Base-by-base conservation (phyloP, 1,140 invertebrate species). In the Neotoxoptera formosana region DNA sequence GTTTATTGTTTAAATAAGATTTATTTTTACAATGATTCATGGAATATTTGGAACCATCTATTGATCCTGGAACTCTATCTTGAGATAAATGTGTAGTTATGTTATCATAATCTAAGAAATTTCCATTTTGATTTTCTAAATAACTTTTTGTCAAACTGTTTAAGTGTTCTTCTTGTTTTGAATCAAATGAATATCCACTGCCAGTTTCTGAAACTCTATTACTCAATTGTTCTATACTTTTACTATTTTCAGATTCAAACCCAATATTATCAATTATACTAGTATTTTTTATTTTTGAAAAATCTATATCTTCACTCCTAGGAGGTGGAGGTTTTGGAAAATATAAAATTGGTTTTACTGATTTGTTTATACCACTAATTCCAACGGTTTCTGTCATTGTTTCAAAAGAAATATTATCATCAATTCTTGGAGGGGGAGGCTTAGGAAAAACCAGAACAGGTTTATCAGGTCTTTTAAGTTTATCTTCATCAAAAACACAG, bases 381-480 rank as follows among this genome's bases (percentile, higher is more conserved):
- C 17, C 60, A 67, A 25, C 6, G 8, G 36, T 86, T 41, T 84
- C 48, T 56, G 36, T 45, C 34, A 56, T 45, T 30, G 34, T n/a
- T 36, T 7, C 21, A 53, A 86, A 86, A 51, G 91, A 51, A 86
- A 86, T 30, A 51, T 84, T 83, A 45, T 93, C 81, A 45, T 93
- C 36, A 41, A 7, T 93, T 92, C 56, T 67, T 76, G 53, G 51
- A 30, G 91, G 34, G 53, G 91, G 91, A 9, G 91, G 91, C 20
- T 93, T 51, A 56, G 91, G 91, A 45, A 93, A 93, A 84, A 67
- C 17, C 53, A 93, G 14, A 36, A 93, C 7, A 86, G 91, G 93
- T 48, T 93, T 93, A 81, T 93, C 93, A 76, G 60, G 53, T 48
- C 87, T 93, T 93, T 76, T 90, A 11, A 47, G 45, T 90, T 93